A percentile compares a stretch with the other conserved stretches of the same genome.
Conservation (phyloP, 2,113 vertebrate genomes). For the Dicerorhinus sumatrensis region DNA sequence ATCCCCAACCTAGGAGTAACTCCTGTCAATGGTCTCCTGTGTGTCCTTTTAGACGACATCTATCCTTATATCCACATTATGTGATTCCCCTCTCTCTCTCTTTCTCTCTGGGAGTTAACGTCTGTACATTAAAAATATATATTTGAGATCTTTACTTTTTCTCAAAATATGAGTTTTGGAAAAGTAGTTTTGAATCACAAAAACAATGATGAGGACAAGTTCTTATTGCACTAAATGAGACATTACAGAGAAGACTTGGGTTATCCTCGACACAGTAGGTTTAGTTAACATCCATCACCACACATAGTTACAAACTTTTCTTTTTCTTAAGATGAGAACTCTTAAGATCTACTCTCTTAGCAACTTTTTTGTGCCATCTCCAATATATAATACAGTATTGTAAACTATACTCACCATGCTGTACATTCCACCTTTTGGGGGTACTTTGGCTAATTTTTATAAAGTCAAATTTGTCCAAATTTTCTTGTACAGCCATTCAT, state of each 20-base stretch:
- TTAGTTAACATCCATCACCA: not conserved
- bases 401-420: not conserved
- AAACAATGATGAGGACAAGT: not conserved
- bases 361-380: too few relatives aligned
- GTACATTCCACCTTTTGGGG: not conserved
- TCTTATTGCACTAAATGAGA: not conserved
- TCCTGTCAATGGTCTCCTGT: fast-evolving
- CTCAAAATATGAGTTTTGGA: not conserved
- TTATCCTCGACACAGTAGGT: not conserved
- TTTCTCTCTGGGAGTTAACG: not conserved
- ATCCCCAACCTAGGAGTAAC: not conserved
- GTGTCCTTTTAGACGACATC: not conserved
- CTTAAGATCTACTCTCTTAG: not conserved
- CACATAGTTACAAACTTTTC: not conserved
- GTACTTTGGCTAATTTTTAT: not conserved
- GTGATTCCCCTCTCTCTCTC: not conserved
- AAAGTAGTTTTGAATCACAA: not conserved
- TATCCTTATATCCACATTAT: not conserved
- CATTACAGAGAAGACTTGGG: not conserved
- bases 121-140: not conserved
- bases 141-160: not conserved
- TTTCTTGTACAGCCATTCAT: not conserved
- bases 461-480: not conserved
- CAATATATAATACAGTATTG: not conserved
- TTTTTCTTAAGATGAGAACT: not conserved